Conservation (phyloP, 2,797 vertebrate species). For the Nyctibius grandis region DNA sequence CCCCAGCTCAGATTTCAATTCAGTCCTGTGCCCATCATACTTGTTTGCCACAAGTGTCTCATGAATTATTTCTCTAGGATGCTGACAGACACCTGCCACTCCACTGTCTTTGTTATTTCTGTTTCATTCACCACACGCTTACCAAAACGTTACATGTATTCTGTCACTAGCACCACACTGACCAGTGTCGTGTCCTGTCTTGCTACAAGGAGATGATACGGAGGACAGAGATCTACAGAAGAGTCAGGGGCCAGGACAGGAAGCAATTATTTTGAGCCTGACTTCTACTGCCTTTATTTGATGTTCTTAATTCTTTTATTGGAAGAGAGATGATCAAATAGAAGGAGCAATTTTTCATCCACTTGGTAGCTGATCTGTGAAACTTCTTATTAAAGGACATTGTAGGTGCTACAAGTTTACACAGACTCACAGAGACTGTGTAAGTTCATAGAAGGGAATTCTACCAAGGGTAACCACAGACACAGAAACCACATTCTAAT, state of each 20-base stretch:
- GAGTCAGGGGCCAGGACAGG: not conserved
- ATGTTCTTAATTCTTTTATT: not conserved
- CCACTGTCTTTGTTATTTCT: not conserved
- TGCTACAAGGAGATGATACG: not conserved
- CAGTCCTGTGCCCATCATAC: not conserved
- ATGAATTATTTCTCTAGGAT: not conserved
- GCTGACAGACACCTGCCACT: not conserved
- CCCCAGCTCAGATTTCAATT: not conserved
- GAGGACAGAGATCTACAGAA: not conserved
- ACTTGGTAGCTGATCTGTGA: not conserved
- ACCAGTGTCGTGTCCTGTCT: not conserved
- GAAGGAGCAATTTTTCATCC: not conserved
- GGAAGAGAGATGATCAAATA: not conserved
- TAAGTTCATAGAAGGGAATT: not conserved
- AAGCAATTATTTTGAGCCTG: not conserved
- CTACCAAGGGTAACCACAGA: not conserved
- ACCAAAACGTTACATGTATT: accelerated
- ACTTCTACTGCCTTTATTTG: not conserved
- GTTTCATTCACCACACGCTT: not conserved
- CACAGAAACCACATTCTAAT: not conserved
- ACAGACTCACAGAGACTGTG: not conserved
- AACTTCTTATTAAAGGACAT: not conserved
- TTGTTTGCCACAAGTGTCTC: not conserved
- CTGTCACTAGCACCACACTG: not conserved
- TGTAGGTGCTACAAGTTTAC: not conserved